Conservation (phyloP, 2,113 vertebrate species). For the Leptodactylus fuscus region DNA sequence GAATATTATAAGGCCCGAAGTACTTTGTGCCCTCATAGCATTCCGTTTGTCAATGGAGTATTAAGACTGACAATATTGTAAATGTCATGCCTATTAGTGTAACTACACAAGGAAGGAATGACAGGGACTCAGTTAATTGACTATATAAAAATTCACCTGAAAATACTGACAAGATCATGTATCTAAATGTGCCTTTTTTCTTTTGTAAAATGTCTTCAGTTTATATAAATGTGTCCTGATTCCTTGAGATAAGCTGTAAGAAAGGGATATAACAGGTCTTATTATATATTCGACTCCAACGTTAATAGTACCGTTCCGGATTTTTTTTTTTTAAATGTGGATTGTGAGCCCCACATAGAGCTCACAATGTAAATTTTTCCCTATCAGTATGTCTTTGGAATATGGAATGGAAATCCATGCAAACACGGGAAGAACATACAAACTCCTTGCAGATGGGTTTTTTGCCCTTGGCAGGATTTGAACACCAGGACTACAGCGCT, state of each 20-base stretch:
- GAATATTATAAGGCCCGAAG: constrained; percentile 71
- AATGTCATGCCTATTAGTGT: constrained; percentile 72
- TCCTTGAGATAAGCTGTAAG: not conserved
- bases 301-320: not conserved
- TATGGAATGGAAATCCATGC: too few species aligned
- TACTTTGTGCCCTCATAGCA: constrained; percentile 67
- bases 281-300: not conserved
- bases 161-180: constrained; percentile 37
- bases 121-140: not conserved
- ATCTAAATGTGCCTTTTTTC: not conserved
- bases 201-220: constrained; percentile 1
- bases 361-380: too few species aligned
- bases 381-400: too few species aligned
- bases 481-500: too few species aligned
- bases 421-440: too few species aligned
- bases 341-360: too few species aligned
- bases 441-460: too few species aligned
- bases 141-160: constrained; percentile 14
- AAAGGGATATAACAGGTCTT: not conserved
- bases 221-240: not conserved
- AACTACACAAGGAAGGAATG: constrained; percentile 64
- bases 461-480: too few species aligned
- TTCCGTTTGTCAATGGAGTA: constrained; percentile 64
- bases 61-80: constrained; percentile 71
- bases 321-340: too few species aligned